Evolutionary conservation across 2,113 vertebrate species (phyloP), one percentile per base, ranked within the genome.

Genomic region (Pogonocichla stellata): DNA sequence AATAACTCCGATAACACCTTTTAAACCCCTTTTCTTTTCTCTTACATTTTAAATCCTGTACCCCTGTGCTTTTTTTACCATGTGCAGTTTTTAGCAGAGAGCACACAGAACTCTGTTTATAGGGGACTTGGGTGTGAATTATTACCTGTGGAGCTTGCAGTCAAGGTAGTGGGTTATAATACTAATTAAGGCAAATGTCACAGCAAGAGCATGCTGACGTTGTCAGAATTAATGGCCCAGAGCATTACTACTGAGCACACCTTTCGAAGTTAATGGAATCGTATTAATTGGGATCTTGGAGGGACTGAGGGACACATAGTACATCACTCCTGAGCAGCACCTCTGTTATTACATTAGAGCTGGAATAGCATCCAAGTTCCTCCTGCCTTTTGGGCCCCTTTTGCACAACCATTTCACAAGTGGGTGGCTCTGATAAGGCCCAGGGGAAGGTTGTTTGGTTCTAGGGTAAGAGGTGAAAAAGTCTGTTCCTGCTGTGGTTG

Each of bases 211-310:
- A 90, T 24, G 61, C 93, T 97, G 96, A 97, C 93, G 80, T 94
- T 95, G 93, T 94, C 93, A 74, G 91, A 96, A 97, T 98, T 97
- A 97, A 98, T 98, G 97, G 95, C 65, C 95, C 95, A 94, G 67
- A 92, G 93, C 95, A 95, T 97, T 96, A 92, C 92, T 95, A 92
- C 94, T 97, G 94, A 96, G 80, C 67, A 93, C 92, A 94, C 96
- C 95, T 97, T 94, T 94, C 51, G 83, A 91, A 97, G 96, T 96
- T 98, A 97, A 98, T 97, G 95, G 92, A 96, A 97, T 92, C 6
- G 3, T 95, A 97, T 98, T 97, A 97, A 97, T 96, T 97, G 95
- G 92, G 93, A 93, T 94, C 88, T 96, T 94, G 75, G 92, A 95
- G 91, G 79, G 80, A 94, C 77, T 80, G 72, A 94, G 91, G 87